Conservation (phyloP, 2,797 vertebrate species). For the Spinus pinus region DNA sequence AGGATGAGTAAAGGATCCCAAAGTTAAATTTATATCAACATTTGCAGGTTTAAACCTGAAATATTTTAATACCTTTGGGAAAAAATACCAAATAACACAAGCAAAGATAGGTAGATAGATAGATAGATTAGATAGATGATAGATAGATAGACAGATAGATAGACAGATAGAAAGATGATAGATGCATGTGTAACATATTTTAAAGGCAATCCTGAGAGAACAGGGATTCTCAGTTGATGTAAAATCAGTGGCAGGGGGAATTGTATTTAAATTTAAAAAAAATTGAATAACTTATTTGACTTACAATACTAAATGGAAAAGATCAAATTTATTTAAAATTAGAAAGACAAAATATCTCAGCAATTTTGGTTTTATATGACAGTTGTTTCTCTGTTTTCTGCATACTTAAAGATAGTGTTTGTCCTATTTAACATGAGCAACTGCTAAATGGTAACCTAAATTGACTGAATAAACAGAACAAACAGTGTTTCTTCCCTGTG, state of each 20-base stretch:
- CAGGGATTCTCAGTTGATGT: neutral
- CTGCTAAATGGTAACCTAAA: neutral
- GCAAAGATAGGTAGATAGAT: neutral
- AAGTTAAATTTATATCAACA: neutral
- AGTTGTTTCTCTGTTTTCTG: neutral
- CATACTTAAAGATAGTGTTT: neutral
- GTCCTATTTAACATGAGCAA: neutral
- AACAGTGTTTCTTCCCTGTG: neutral
- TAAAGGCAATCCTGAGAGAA: neutral
- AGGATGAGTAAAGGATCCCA: neutral
- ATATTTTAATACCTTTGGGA: neutral
- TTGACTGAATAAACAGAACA: neutral
- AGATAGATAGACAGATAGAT: neutral
- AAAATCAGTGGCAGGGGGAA: neutral
- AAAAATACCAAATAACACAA: neutral
- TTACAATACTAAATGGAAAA: neutral
- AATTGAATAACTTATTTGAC: neutral
- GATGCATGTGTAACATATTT: neutral
- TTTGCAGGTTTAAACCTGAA: neutral
- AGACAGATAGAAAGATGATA: neutral
- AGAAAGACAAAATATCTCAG: neutral
- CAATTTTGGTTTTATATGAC: neutral
- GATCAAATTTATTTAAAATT: neutral
- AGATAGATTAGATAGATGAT: too few relatives aligned
- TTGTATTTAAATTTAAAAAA: neutral